Conservation (phyloP, 1,140 invertebrate genomes). For the Euura saliciscinereae region DNA sequence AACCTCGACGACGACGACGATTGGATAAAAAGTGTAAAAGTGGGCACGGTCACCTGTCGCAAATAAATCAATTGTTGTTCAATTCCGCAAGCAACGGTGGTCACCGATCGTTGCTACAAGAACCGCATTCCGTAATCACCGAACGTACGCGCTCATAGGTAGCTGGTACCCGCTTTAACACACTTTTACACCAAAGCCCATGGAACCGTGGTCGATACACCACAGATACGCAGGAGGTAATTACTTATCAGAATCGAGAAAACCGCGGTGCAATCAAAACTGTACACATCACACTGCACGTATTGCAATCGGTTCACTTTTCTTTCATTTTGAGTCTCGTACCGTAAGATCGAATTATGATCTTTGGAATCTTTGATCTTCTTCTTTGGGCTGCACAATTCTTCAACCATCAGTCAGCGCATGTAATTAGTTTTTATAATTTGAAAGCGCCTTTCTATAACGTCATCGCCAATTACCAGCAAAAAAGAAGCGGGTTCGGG, state of each 20-base stretch:
- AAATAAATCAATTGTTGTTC: constrained; percentile 6
- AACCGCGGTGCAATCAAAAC: not conserved
- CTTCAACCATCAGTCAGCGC: too few species aligned
- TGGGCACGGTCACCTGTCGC: not conserved
- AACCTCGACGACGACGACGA: not conserved
- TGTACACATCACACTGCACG: not conserved
- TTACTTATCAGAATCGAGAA: not conserved
- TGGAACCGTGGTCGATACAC: not conserved
- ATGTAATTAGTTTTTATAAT: too few species aligned
- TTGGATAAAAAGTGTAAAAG: not conserved
- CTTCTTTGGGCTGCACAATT: too few species aligned
- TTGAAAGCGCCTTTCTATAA: too few species aligned
- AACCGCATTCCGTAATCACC: constrained; percentile 6
- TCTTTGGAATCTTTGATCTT: too few species aligned
- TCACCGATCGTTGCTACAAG: not conserved
- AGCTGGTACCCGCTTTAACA: not conserved
- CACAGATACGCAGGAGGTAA: not conserved
- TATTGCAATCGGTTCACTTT: too few species aligned
- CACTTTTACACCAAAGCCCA: not conserved
- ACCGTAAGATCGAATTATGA: too few species aligned
- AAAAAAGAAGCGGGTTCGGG: too few species aligned
- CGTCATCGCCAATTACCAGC: too few species aligned
- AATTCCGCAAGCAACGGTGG: not conserved
- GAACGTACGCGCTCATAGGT: not conserved
- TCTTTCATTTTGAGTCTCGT: too few species aligned